These are phyloP conservation scores for Diploptera punctata DNA, from an alignment of 2,888 invertebrate species.

Conservation along the genomic window DNA sequence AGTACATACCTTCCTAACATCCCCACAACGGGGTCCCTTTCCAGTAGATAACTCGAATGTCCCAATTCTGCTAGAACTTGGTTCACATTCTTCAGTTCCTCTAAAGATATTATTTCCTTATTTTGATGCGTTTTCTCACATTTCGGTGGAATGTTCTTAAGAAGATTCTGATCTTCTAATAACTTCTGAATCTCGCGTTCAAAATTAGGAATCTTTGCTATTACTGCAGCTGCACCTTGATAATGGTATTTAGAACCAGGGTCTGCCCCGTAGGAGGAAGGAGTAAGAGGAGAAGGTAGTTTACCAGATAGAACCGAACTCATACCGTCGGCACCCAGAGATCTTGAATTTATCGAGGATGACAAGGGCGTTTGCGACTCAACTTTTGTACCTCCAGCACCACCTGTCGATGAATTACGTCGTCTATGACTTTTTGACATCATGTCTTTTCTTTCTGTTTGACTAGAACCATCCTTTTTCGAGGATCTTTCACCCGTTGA, in stretches of 20 bases:
- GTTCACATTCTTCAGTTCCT: constrained; percentile 51
- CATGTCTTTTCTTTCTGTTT: constrained; percentile 68
- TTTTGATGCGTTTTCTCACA: constrained; percentile 66
- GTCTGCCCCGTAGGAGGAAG: constrained; percentile 23
- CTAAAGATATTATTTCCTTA: constrained; percentile 64
- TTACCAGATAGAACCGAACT: constrained; percentile 45
- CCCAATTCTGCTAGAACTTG: constrained; percentile 47
- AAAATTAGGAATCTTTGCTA: constrained; percentile 61
- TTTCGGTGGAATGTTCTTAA: constrained; percentile 67
- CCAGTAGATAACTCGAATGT: constrained; percentile 42
- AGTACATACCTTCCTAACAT: constrained; percentile 46
- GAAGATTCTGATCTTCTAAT: constrained; percentile 72
- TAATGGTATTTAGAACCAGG: constrained; percentile 29
- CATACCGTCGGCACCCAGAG: not conserved
- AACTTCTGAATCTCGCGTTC: constrained; percentile 82
- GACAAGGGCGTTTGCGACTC: constrained; percentile 50
- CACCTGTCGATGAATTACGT: constrained; percentile 62
- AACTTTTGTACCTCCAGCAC: constrained; percentile 47
- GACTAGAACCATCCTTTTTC: constrained; percentile 69
- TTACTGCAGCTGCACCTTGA: constrained; percentile 20
- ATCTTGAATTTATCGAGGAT: not conserved
- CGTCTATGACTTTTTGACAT: constrained; percentile 47
- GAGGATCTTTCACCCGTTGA: constrained; percentile 63
- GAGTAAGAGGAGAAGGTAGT: constrained; percentile 50
- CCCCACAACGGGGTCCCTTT: constrained; percentile 35